Evolutionary conservation across 2,888 invertebrate species (phyloP).

Genomic region (Gortyna flavago): DNA sequence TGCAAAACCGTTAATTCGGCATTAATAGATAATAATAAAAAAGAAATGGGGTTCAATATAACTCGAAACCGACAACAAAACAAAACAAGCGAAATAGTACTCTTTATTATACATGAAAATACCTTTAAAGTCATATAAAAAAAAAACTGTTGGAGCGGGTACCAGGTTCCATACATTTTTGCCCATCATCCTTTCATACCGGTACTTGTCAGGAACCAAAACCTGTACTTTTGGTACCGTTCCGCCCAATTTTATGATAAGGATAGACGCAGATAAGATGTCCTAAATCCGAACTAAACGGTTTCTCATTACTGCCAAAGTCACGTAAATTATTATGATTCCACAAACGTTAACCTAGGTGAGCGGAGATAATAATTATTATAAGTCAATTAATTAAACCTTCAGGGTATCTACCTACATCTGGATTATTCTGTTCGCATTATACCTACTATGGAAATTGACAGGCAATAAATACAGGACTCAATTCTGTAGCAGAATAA

Average conservation of each 20-base stretch:
- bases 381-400: conserved; percentile 20
- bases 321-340: conserved; percentile 3
- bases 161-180: too few relatives aligned
- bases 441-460: background rate
- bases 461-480: conserved; percentile 3
- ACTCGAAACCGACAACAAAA: too few relatives aligned
- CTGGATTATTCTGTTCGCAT: conserved; percentile 2
- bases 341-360: conserved; percentile 5
- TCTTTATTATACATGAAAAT: too few relatives aligned
- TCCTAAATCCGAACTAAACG: background rate
- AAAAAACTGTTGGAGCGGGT: too few relatives aligned
- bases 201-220: background rate
- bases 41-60: too few relatives aligned
- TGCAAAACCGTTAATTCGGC: too few relatives aligned
- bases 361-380: conserved; percentile 28
- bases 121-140: too few relatives aligned
- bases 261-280: background rate
- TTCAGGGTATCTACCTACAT: background rate
- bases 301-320: background rate
- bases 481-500: background rate
- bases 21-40: too few relatives aligned
- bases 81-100: too few relatives aligned
- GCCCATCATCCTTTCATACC: too few relatives aligned
- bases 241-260: background rate
- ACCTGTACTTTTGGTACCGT: background rate